Conservation (phyloP, 2,888 invertebrate species). For the Lochmaea capreae region DNA sequence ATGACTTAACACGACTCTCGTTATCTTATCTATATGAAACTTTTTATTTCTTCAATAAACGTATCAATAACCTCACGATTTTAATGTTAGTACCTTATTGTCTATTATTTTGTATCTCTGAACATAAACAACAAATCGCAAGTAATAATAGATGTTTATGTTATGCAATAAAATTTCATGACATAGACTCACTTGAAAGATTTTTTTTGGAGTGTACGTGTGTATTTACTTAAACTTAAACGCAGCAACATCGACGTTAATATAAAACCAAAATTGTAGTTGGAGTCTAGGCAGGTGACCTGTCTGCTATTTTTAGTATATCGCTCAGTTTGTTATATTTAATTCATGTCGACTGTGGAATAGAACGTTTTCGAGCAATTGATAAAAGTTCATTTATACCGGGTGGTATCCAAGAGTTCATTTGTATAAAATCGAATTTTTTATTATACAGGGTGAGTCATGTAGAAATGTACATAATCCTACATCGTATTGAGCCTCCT, state of each 20-base stretch:
- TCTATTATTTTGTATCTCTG: too few species aligned
- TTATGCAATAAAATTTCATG: background rate
- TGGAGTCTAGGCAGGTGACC: constrained; percentile 51
- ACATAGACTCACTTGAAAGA: background rate
- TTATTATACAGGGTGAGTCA: background rate
- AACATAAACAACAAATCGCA: background rate
- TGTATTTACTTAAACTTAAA: background rate
- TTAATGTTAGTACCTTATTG: too few species aligned
- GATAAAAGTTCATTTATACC: background rate
- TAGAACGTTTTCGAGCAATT: background rate
- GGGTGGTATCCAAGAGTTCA: background rate
- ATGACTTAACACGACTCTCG: background rate
- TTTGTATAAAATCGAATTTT: background rate
- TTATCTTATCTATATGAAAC: constrained; percentile 22
- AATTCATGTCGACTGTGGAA: constrained; percentile 19
- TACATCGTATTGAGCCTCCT: too few species aligned
- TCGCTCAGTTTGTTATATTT: constrained; percentile 40
- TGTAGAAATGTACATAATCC: too few species aligned
- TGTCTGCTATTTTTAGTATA: constrained; percentile 45
- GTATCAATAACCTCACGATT: background rate
- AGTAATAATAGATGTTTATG: background rate
- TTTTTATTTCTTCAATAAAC: background rate
- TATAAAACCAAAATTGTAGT: constrained; percentile 44
- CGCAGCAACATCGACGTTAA: constrained; percentile 36
- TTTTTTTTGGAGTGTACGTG: background rate